Base-by-base conservation (phyloP, 2,888 invertebrate species). In the Athripsodes cinereus region DNA sequence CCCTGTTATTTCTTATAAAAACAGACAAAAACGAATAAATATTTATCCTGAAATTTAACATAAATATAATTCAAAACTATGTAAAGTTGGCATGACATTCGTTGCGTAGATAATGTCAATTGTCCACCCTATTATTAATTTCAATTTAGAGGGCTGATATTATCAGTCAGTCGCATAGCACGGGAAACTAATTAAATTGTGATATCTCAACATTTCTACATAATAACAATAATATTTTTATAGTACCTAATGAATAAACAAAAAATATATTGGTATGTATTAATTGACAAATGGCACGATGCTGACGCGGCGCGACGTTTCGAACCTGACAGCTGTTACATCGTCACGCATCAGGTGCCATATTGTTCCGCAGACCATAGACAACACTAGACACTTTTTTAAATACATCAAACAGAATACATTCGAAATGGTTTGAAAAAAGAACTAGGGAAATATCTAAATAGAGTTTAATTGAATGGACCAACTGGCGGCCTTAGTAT, bases 301-400 rank as follows among this genome's bases (percentile, higher is more conserved):
- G 40, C 40, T 13, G 40, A 40, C 40, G 2, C 16, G 16, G 13
- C 40, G 2, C 16, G 16, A 16, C 40, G 50, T 52, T 26, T 46
- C 46, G 52, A 22, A 51, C 21, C 22, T 31, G 22, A 26, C 51
- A 51, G 52, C 44, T 44, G 51, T 40, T 35, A n/a, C 31, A 21
- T 31, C 46, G 56, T 56, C 56, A 56, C 56, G 56, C 56, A 46
- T 52, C 52, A 52, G 46, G 52, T 56, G 19, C 47, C 22, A 34
- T 40, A 22, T 11, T 6, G 19, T 20, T 26, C 21, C 18, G 8
- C 13, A 10, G 48, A 20, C 20, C 48, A 21, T 19, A 48, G 22
- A 48, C n/a, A n/a, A 46, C n/a, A n/a, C 19, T 44, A 16, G 19
- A 44, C 44, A n/a, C 13, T 18, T 16, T 44, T 44, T 44, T 11